These are phyloP conservation scores for Gastrophryne carolinensis DNA, from an alignment of 2,797 vertebrate species.

Conservation along the genomic window DNA sequence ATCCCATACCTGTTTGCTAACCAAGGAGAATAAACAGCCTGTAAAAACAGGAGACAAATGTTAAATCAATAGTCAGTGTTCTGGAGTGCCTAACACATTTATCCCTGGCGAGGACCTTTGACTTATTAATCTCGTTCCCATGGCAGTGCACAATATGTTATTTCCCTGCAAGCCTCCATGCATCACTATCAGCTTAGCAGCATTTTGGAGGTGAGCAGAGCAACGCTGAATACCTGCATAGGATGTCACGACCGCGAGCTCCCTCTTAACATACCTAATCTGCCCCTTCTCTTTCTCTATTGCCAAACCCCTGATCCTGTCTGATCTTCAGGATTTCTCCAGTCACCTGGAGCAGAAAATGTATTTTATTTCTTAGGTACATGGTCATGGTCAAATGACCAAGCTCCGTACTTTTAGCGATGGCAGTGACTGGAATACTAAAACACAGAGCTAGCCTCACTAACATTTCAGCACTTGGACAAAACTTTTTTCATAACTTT, in stretches of 20 bases:
- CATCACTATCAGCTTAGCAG: slow-evolving; percentile 42
- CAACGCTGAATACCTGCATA: background rate
- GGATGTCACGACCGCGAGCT: background rate
- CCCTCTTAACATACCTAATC: background rate
- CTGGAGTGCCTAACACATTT: slow-evolving; percentile 48
- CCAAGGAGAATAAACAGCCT: slow-evolving; percentile 48
- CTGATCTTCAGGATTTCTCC: too few relatives aligned
- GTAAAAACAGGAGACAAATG: slow-evolving; percentile 45
- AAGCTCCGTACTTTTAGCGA: too few relatives aligned
- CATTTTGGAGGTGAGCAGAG: background rate
- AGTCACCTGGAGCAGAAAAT: background rate
- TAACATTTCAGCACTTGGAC: too few relatives aligned
- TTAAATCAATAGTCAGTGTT: slow-evolving; percentile 51
- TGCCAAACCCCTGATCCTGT: background rate
- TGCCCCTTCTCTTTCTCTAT: background rate
- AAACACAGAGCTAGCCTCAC: too few relatives aligned
- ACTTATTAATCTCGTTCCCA: slow-evolving; percentile 49
- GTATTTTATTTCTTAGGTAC: background rate
- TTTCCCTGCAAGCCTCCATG: slow-evolving; percentile 41
- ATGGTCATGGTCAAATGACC: background rate
- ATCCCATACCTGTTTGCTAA: slow-evolving; percentile 50
- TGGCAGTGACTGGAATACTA: too few relatives aligned
- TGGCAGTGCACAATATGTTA: slow-evolving; percentile 51
- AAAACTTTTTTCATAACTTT: too few relatives aligned
- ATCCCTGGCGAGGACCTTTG: slow-evolving; percentile 50